Evolutionary conservation across 2,888 invertebrate genomes (phyloP), one percentile per base, ranked within the genome.

Genomic region (Ophraella communa): DNA sequence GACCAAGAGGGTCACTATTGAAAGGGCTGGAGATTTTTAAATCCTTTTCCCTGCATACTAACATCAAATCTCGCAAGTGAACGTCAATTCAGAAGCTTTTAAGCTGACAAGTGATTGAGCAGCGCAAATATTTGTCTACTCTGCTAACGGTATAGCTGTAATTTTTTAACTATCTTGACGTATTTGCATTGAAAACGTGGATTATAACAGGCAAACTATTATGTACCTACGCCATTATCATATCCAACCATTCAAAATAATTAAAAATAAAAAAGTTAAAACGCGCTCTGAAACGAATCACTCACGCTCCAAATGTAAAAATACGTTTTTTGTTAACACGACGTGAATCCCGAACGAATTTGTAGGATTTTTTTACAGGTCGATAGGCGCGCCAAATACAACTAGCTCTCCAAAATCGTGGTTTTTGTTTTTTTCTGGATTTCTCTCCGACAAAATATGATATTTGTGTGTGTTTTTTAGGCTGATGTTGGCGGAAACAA

Each of bases 1-100:
- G 62, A 54, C 61, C n/a, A 24, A 35, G 23, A 33, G 54, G 61
- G 45, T 54, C 30, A 54, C 21, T 18, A 17, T 7, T n/a, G 24
- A 17, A 54, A 45, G 45, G 44, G 53, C 20, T 33, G 23, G 17
- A 4, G n/a, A 20, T 56, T 30, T 57, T 57, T 45, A 35, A 23
- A 21, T 21, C 7, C 33, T 47, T 47, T 35, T 49, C 57, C 57
- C 18, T n/a, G 17, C 21, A 49, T 14, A 17, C 10, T 14, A 14
- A n/a, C n/a, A 23, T 42, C 24, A 27, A 14, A 55, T 42, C 44
- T 55, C 10, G 11, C 30, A 18, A 56, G 49, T 42, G 55, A 10
- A 24, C 44, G 42, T 42, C 44, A 55, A 55, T 39, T 54, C 39
- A 35, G 39, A 10, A 23, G 47, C n/a, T 39, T 39, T 39, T 14